A percentile compares a stretch with the other conserved stretches of the same genome.
phyloP scores from a whole-genome alignment of 2,113 vertebrate species.

The Neopipo cinnamomea region DNA sequence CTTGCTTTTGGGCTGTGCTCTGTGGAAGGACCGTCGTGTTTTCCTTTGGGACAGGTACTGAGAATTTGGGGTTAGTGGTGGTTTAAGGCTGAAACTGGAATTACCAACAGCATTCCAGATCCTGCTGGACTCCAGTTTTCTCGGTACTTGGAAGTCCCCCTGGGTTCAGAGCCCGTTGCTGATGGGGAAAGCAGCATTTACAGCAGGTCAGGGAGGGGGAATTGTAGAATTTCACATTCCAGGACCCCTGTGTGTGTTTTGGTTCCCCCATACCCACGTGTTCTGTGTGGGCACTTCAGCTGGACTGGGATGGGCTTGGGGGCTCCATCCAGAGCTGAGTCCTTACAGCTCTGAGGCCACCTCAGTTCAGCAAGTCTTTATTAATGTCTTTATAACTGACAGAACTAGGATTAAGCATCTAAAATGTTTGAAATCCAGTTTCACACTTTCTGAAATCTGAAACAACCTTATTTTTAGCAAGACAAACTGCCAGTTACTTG shows the following conservation, averaged over 20 bases:
- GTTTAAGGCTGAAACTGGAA: neutral
- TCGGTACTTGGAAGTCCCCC: neutral
- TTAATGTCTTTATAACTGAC: neutral
- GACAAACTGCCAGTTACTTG: neutral
- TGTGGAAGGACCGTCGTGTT: neutral
- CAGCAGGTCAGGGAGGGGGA: neutral
- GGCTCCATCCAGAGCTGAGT: rapidly evolving
- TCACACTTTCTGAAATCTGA: neutral
- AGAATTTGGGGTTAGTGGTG: neutral
- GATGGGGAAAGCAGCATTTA: neutral
- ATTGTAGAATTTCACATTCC: neutral
- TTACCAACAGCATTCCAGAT: neutral
- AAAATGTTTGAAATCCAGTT: neutral
- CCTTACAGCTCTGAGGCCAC: neutral
- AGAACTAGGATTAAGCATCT: neutral
- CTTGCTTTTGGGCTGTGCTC: neutral
- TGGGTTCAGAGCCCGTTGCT: neutral
- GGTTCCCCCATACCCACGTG: neutral
- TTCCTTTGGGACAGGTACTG: neutral
- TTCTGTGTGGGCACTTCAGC: neutral
- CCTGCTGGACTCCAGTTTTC: neutral
- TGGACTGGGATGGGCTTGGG: neutral
- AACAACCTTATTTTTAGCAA: neutral
- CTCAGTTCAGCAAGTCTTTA: neutral
- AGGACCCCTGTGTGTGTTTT: neutral